These are phyloP conservation scores for Tetheella fluctuosa DNA, from an alignment of 2,888 invertebrate species.

Conservation along the genomic window DNA sequence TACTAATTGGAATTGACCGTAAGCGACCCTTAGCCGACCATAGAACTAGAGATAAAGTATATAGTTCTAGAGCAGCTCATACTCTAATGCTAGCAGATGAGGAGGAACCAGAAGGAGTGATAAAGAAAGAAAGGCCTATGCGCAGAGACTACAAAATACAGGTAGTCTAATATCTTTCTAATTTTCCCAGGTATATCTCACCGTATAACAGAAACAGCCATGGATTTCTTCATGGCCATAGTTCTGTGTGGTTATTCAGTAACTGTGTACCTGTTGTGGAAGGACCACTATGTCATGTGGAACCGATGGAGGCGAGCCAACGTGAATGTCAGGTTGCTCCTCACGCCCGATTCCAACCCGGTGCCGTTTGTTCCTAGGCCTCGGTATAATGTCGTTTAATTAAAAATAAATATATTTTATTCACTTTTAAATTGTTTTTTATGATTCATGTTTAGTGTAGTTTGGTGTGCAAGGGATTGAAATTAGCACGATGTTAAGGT, in stretches of 20 bases:
- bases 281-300: slow-evolving; percentile 88
- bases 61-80: no score
- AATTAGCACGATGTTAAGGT: no score
- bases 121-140: no score
- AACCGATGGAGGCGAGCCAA: slow-evolving; percentile 87
- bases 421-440: neutral
- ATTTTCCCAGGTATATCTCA: slow-evolving; percentile 73
- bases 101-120: no score
- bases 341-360: slow-evolving; percentile 79
- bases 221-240: slow-evolving; percentile 85
- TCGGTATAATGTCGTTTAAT: slow-evolving; percentile 71
- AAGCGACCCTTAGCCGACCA: no score
- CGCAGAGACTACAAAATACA: no score
- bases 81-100: no score
- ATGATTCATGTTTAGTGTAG: no score
- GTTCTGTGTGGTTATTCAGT: slow-evolving; percentile 86
- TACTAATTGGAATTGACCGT: no score
- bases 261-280: slow-evolving; percentile 86
- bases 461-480: no score
- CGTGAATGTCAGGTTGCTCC: slow-evolving; percentile 85
- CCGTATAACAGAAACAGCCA: slow-evolving; percentile 84
- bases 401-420: slow-evolving; percentile 38
- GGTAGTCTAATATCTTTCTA: neutral
- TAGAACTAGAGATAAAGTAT: no score
- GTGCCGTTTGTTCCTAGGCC: slow-evolving; percentile 72